Evolutionary conservation across 2,113 vertebrate genomes (phyloP).

Genomic region (Cochlearius cochlearius): DNA sequence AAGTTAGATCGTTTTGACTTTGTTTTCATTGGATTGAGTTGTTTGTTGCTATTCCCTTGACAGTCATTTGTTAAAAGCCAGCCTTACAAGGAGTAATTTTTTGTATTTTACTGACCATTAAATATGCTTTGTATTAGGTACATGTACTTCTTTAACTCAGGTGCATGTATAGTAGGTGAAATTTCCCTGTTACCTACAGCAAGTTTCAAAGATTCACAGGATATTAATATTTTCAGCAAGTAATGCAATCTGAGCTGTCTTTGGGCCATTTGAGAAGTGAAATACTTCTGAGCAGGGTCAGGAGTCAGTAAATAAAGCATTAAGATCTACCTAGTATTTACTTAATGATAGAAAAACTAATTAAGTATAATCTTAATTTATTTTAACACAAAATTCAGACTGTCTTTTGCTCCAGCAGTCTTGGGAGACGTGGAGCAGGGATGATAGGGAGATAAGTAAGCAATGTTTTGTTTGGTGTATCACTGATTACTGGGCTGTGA

Average conservation of each 20-base stretch:
- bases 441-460: not conserved
- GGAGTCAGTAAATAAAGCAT: not conserved
- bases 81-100: not conserved
- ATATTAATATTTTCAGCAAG: not conserved
- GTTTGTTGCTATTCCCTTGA: not conserved
- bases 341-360: not conserved
- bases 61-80: not conserved
- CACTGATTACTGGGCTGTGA: not conserved
- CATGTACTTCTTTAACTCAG: not conserved
- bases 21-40: not conserved
- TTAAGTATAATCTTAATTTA: not conserved
- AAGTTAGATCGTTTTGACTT: not conserved
- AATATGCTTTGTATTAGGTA: not conserved
- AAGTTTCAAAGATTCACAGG: not conserved
- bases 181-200: not conserved
- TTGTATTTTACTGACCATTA: not conserved
- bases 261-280: not conserved
- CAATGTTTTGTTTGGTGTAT: not conserved
- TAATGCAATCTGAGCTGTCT: not conserved
- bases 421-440: not conserved
- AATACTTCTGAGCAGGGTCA: not conserved
- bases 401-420: not conserved
- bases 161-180: not conserved
- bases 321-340: not conserved
- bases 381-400: not conserved